Conservation (phyloP, 2,888 invertebrate genomes). For the Strigamia transsilvanica region DNA sequence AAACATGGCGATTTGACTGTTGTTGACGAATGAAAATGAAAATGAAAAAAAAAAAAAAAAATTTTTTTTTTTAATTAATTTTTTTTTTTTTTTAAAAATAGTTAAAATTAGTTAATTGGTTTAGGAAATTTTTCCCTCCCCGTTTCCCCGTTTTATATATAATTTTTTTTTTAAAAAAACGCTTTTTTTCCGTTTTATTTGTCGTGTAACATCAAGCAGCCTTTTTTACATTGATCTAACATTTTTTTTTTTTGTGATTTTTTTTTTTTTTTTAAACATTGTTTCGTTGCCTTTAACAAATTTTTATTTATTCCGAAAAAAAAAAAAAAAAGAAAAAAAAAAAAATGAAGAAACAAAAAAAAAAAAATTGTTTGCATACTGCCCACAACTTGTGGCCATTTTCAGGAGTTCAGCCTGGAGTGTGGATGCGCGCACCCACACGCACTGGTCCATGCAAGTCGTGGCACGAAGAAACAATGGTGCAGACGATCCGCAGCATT, state of each 20-base stretch:
- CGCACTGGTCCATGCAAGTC: conserved; percentile 56
- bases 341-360: background rate
- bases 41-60: no score
- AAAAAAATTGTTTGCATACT: conserved; percentile 6
- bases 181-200: background rate
- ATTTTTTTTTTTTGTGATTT: background rate
- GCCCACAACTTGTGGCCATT: conserved; percentile 28
- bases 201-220: conserved; percentile 51
- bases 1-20: conserved; percentile 52
- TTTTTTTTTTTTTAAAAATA: conserved; percentile 22
- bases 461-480: conserved; percentile 57
- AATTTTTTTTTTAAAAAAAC: no score
- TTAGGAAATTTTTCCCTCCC: background rate
- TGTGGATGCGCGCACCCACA: conserved; percentile 55
- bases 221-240: conserved; percentile 20
- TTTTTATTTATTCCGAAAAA: background rate
- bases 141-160: no score
- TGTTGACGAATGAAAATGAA: background rate
- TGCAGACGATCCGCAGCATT: conserved; percentile 55
- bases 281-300: background rate
- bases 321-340: background rate
- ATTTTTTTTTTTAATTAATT: conserved; percentile 22
- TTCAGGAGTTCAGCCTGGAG: conserved; percentile 52
- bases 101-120: background rate
- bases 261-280: background rate